Evolutionary conservation across 2,888 invertebrate species (phyloP), one percentile per base, ranked within the genome.

Genomic region (Xestia xanthographa): DNA sequence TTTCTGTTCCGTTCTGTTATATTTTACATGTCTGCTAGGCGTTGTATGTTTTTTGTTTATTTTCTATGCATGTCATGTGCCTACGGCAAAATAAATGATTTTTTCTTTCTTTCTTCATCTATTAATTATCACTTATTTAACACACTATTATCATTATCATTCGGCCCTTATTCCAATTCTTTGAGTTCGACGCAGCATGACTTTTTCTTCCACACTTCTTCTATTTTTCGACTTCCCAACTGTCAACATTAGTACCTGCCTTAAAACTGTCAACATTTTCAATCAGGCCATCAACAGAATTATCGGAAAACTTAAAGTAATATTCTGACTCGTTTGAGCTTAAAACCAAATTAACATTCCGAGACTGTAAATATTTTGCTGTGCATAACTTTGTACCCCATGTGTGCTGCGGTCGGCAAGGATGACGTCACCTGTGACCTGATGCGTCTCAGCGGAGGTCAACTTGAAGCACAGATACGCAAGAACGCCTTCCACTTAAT

Each of bases 351-450:
- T 60, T 68, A 43, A 65, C 56, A 68, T 77, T 58, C 83, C 50
- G 34, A 67, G 41, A 34, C 8, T 50, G 50, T 63, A 63, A 58
- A 65, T 58, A 73, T 43, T 50, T 29, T 66, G 60, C 2, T 72
- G 41, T 72, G 26, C 45, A 70, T 65, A 79, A 34, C 34, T 66
- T 66, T 38, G 62, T 56, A 62, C 77, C 66, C 72, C 53, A 66
- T 79, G 72, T 73, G 69, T 66, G 26, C 66, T 83, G 82, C 84
- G 68, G 86, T 86, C 82, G 86, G 84, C 80, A 81, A 77, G 43
- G 69, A 67, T 93, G 93, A 93, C 92, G 92, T 93, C 92, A 93
- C 76, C 76, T 58, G 78, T 93, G 91, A 93, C 77, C 76, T 58
- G 79, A 80, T 84, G 87, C 86, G 83, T 86, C 84, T 88, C 88